Percentiles rank a stretch among this genome's conserved stretches.
Conservation (phyloP, 1,140 invertebrate species). For the Orchesella cincta region DNA sequence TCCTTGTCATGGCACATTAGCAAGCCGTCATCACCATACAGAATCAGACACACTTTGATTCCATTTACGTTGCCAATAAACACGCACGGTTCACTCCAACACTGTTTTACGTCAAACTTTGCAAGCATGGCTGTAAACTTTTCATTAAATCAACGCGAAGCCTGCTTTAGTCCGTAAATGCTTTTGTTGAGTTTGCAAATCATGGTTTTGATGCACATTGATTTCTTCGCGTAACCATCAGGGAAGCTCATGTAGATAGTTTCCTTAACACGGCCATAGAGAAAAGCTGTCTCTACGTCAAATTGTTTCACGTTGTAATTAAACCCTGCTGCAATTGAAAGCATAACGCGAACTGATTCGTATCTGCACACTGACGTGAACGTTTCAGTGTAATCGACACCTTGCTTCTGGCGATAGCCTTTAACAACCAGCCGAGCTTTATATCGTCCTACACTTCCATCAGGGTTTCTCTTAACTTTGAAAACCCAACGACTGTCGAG, state of each 20-base stretch:
- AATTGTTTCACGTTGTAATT: conserved; percentile 52
- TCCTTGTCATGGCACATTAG: not conserved
- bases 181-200: too few relatives aligned
- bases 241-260: conserved; percentile 56
- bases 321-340: conserved; percentile 49
- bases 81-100: conserved; percentile 53
- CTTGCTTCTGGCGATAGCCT: conserved; percentile 55
- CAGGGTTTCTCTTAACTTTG: conserved; percentile 27
- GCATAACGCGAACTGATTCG: conserved; percentile 47
- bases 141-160: conserved; percentile 54
- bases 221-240: too few relatives aligned
- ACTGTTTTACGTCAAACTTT: conserved; percentile 53
- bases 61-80: conserved; percentile 45
- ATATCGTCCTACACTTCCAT: conserved; percentile 33
- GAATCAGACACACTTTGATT: conserved; percentile 43
- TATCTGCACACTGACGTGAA: conserved; percentile 55
- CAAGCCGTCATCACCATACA: conserved; percentile 55
- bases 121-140: conserved; percentile 49
- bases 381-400: conserved; percentile 56
- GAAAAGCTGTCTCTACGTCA: conserved; percentile 56
- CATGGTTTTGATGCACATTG: too few relatives aligned
- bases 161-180: conserved; percentile 57
- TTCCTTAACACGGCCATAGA: conserved; percentile 57
- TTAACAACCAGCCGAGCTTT: conserved; percentile 55
- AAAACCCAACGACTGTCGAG: conserved; percentile 41